A percentile compares a stretch with the other conserved stretches of the same genome.
Conservation (phyloP, 2,797 vertebrate genomes). For the Gymnopithys bicolor region DNA sequence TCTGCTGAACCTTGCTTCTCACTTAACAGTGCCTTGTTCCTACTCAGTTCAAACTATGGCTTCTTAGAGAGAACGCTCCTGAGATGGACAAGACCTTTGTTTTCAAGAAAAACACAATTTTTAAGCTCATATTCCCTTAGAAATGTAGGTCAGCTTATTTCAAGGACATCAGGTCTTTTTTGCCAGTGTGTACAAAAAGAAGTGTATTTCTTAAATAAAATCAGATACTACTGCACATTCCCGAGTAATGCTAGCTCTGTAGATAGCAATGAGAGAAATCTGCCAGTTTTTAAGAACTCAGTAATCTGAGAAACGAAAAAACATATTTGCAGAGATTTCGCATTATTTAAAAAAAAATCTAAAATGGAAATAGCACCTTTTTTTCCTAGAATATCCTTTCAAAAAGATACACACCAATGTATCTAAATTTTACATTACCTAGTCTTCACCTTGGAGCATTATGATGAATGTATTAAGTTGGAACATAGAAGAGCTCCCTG, state of each 20-base stretch:
- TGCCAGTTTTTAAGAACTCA: not conserved
- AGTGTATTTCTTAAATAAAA: not conserved
- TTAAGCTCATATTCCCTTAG: not conserved
- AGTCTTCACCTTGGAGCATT: not conserved
- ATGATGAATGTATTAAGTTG: not conserved
- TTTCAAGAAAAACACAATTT: not conserved
- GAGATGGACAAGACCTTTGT: not conserved
- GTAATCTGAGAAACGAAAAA: not conserved
- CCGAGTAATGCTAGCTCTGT: not conserved
- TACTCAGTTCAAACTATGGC: not conserved
- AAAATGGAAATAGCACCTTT: not conserved
- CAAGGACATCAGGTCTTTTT: not conserved
- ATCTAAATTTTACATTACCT: not conserved
- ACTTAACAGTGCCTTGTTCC: not conserved
- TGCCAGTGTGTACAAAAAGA: not conserved
- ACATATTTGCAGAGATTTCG: not conserved
- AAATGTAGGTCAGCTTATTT: not conserved
- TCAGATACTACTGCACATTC: not conserved
- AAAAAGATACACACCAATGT: not conserved
- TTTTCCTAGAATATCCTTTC: not conserved
- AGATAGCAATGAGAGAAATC: not conserved
- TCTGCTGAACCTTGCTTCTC: not conserved
- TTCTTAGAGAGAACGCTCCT: not conserved
- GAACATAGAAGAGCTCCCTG: not conserved
- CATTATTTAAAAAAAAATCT: not conserved